Base-by-base conservation (phyloP, 92 coral and sea anemone species). In the Actinostola sp. region DNA sequence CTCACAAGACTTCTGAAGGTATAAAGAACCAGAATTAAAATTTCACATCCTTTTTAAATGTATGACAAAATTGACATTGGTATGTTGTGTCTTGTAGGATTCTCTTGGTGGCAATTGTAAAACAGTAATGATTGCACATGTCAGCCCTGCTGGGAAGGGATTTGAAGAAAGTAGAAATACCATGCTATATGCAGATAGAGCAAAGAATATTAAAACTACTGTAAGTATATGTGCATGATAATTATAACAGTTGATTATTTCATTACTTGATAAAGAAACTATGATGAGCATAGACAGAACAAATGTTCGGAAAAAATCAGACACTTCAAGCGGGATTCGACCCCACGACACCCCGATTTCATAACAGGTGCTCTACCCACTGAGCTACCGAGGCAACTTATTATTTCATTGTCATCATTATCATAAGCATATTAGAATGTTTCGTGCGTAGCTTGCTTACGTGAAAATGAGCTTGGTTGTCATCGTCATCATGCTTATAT, bases 41-140 rank as follows among this genome's bases (percentile, higher is more conserved):
- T 7, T 12, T 26, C 34, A 36, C 39, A 61, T n/a, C 11, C 4
- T n/a, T 31, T 58, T 17, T 17, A 26, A 26, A 58, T 20, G 8
- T 4, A 35, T 58, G 3, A 26, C 7, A 27, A 16, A 26, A 15
- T 58, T 36, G n/a, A 27, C n/a, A 16, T 21, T 60, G 16, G 15
- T 23, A 20, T 31, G 39, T 9, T 58, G 41, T 28, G 27, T 61
- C 6, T 19, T 63, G 32, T 41, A 90, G 97, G 97, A 90, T 48
- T 87, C 97, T 13, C 80, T 90, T 74, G 97, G 97, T 45, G 97
- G 97, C 14, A 90, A 90, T 45, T 91, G 93, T 3, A 76, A 80
- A 30, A 91, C 92, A n/a, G 92, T 91, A 11, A 91, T 91, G 97
- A 88, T 91, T 42, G 92, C 97, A 3, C 97, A 91, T 67, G 90